Evolutionary conservation across 2,113 vertebrate genomes (phyloP).

Genomic region (Apus apus): DNA sequence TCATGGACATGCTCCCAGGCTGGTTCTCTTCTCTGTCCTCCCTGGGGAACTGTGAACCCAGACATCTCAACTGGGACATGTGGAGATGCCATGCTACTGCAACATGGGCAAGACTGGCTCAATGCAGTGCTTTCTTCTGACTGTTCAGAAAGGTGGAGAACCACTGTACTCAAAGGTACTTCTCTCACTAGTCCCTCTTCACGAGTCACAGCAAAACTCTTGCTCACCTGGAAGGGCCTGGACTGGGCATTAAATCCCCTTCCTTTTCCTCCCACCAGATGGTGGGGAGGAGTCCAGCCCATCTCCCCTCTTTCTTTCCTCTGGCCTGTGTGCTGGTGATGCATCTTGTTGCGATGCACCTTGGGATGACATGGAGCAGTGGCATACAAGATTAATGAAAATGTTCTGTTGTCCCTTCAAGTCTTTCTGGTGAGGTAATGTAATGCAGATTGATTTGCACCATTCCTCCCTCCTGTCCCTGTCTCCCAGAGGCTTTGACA

Average conservation of each 20-base stretch:
- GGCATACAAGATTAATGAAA: conserved; percentile 21
- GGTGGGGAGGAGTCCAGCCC: neutral
- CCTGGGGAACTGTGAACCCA: no score
- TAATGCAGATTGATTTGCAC: conserved; percentile 45
- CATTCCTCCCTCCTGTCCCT: neutral
- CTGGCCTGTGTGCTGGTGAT: fast-evolving
- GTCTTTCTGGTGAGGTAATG: conserved; percentile 30
- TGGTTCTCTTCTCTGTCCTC: no score
- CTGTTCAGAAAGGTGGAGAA: no score
- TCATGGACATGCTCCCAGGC: no score
- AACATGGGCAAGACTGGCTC: no score
- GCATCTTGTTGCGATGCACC: neutral
- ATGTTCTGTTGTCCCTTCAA: conserved; percentile 12
- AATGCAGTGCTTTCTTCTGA: no score
- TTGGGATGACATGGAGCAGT: neutral
- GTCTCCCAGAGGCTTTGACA: neutral
- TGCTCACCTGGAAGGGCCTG: no score
- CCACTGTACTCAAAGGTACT: no score
- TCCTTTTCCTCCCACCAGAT: neutral
- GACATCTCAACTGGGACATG: no score
- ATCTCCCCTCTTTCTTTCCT: neutral
- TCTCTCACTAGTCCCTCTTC: no score
- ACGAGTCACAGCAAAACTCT: no score
- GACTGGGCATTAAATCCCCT: neutral
- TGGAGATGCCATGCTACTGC: no score